phyloP scores from a whole-genome alignment of 2,113 vertebrate genomes.

The Gambusia holbrooki region DNA sequence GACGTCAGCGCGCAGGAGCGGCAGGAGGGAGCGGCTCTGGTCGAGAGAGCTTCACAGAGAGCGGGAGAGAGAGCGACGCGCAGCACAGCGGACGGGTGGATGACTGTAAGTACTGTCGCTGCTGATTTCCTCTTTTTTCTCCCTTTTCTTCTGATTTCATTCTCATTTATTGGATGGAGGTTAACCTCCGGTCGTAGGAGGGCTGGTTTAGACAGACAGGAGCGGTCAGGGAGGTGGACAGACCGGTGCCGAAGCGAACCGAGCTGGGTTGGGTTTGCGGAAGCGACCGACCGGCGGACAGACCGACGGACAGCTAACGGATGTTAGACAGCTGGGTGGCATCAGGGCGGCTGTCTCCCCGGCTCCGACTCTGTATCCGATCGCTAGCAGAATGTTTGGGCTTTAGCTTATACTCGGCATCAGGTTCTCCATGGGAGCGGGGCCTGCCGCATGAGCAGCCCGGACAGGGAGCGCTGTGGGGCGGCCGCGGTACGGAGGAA shows the following conservation, averaged over 20 bases:
- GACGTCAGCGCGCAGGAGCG: constrained; percentile 27
- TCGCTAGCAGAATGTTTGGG: not conserved
- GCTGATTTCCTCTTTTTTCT: not conserved
- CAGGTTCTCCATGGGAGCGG: constrained; percentile 29
- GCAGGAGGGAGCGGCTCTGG: constrained; percentile 77
- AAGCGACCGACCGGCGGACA: constrained; percentile 66
- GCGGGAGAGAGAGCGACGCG: constrained; percentile 37
- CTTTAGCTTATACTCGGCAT: constrained; percentile 3
- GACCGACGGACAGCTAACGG: constrained; percentile 28
- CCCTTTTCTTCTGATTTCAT: not conserved
- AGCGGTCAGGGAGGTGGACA: not conserved
- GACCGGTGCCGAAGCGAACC: constrained; percentile 43
- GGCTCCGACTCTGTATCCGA: not conserved
- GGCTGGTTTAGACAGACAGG: not conserved
- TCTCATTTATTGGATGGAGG: not conserved
- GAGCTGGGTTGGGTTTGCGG: constrained; percentile 71
- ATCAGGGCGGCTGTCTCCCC: constrained; percentile 27
- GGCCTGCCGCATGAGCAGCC: constrained; percentile 41
- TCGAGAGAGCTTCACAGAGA: constrained; percentile 50
- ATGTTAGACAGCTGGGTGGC: constrained; percentile 9
- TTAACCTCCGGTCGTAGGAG: constrained; percentile 7
- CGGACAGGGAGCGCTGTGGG: constrained; percentile 28
- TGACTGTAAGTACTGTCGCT: constrained; percentile 62
- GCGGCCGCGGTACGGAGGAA: constrained; percentile 42
- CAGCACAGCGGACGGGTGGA: constrained; percentile 60